Evolutionary conservation across 2,888 invertebrate genomes (phyloP), one percentile per base, ranked within the genome.

Genomic region (Lamproptera curius): DNA sequence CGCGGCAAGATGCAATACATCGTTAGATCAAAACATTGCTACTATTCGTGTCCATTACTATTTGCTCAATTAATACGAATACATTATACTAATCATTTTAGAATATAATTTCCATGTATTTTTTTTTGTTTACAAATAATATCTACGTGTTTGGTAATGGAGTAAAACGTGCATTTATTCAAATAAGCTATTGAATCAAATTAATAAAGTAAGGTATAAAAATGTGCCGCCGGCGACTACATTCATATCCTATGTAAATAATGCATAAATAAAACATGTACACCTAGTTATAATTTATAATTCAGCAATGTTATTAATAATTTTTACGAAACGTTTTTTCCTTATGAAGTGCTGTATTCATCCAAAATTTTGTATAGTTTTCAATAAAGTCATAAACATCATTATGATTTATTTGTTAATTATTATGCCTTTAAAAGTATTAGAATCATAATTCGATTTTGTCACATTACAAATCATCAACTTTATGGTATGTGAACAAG

Each of bases 281-380:
- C 44, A 40, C 44, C 43, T 49, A 49, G 39, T 35, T 44, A 49
- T 49, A 49, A 40, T 49, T 43, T 49, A 16, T 37, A 14, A 34
- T 40, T 44, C 43, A 26, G 13, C 48, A 36, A 35, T 43, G 15
- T 28, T 40, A 40, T 15, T 31, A 17, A 28, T 40, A 11, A 39
- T 35, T 43, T 43, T 9, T 43, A 48, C 34, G 14, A 35, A 34
- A 41, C 36, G 37, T 42, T 47, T 37, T 54, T 46, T 54, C 48
- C 51, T 52, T 47, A 39, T 28, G 44, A 55, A 48, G 51, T 51
- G 50, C 52, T 55, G 55, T 51, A 55, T 51, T 54, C 57, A 55
- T 59, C 53, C 42, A 57, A 54, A 53, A 57, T 62, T 62, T 63
- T 63, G 58, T 64, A 64, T 64, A 57, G 62, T 64, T 64, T 64